Evolutionary conservation across 2,797 vertebrate genomes (phyloP).

Genomic region (Rhynchotus rufescens): DNA sequence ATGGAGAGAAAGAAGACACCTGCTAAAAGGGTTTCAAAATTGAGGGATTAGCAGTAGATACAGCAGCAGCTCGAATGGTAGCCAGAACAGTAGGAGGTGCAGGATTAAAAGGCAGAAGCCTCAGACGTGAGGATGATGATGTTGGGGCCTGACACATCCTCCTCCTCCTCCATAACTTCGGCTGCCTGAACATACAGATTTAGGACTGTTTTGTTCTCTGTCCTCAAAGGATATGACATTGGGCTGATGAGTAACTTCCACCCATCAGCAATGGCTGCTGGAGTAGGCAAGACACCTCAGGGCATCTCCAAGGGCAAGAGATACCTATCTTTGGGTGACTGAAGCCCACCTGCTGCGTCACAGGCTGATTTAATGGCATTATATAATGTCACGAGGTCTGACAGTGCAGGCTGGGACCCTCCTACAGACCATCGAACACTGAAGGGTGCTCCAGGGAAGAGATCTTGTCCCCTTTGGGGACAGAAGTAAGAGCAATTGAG

Average conservation of each 20-base stretch:
- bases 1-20: too few relatives aligned
- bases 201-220: neutral
- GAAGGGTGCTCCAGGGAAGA: too few relatives aligned
- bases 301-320: neutral
- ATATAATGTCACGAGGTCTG: neutral
- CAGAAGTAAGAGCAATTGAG: too few relatives aligned
- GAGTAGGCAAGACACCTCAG: neutral
- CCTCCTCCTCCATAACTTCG: too few relatives aligned
- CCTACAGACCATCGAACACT: neutral
- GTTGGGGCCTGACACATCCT: too few relatives aligned
- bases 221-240: accelerated
- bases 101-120: too few relatives aligned
- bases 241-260: neutral
- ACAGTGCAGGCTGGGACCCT: neutral
- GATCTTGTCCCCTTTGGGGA: too few relatives aligned
- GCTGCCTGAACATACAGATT: neutral
- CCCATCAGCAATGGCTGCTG: neutral
- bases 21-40: too few relatives aligned
- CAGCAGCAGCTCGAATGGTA: too few relatives aligned
- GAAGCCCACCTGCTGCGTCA: neutral
- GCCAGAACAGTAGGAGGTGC: too few relatives aligned
- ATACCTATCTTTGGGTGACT: neutral
- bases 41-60: too few relatives aligned
- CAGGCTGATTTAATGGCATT: neutral
- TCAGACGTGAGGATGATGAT: too few relatives aligned